Base-by-base conservation (phyloP, 2,113 vertebrate genomes). In the Boulengeromyrus knoepffleri region DNA sequence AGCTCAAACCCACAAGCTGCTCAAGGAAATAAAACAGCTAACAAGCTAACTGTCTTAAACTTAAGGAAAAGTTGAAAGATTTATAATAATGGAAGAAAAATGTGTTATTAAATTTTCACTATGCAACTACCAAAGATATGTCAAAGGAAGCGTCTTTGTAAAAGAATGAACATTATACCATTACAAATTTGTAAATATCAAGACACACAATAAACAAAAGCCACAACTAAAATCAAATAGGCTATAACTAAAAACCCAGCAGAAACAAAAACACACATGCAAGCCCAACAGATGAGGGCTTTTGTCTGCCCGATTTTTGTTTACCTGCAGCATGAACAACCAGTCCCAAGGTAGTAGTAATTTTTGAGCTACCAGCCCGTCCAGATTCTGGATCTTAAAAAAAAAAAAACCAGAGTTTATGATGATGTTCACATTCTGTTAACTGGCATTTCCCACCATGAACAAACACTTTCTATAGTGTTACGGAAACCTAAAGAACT, bases 301-400 rank as follows among this genome's bases (percentile, higher is more conserved):
- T 19, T 19, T 19, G 31, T 80, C 10, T 80, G 31, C 13, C 13
- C 4, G 52, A 8, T 52, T 45, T 70, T 31, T 8, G 9, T 46
- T 91, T 92, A 99, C 99, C 99, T 96, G 99, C 99, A 93, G 99
- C 99, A 66, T 99, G 99, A 89, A 99, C 98, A 19, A 99, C 99
- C 39, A 99, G 96, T 10, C 99, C 99, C 91, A 99, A 93, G 0
- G 99, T 99, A 85, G 98, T 99, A 88, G 98, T 99, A 93, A 99
- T 97, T 94, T 99, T 99, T 21, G 99, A 99, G 92, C 95, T 98
- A 92, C 94, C 94, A 31, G 96, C 92, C 89, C 98, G 97, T 52
- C 96, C 96, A 45, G 97, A 94, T 95, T 99, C 99, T 92, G 99
- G 96, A 95, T 99, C 99, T 99, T 92, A 2, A 10, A 94, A 96